Base-by-base conservation (phyloP, 2,888 invertebrate species). In the Aphelenchoides bicaudatus region DNA sequence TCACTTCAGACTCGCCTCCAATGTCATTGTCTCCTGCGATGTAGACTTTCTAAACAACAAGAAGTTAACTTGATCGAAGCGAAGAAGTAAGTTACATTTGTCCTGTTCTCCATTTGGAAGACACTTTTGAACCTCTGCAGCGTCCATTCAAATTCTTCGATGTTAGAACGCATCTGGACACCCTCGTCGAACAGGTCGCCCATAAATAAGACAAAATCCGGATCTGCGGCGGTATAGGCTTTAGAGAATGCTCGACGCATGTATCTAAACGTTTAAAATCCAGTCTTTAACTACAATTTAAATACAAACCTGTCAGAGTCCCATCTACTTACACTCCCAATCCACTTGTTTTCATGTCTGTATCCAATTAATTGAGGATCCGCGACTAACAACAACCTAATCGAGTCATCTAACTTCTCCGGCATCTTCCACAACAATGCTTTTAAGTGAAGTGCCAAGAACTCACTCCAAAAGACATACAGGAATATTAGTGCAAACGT, bases 171-270 rank as follows among this genome's bases (percentile, higher is more conserved):
- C 58, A 64, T 57, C 10, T 67, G 59, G 2, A 75, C 89, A 0
- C 93, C 94, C 82, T 96, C 96, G 78, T 96, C 93, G 83, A 91
- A 87, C 50, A 94, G 83, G 81, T 96, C 96, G 1, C 96, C 96
- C 56, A 96, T 83, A 81, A 90, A 94, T 43, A 90, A 85, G 49
- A 94, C 84, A 13, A 90, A 84, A 81, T 93, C 86, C 6, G 94
- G 93, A 67, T 87, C 82, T 43, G 87, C 85, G 79, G 87, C 85
- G 37, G 84, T 81, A 34, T 86, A 79, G 2, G 88, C 91, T 66
- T 85, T 83, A 13, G 83, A 81, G 80, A 90, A 94, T 37, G 91
- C 89, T 74, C 87, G 86, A 31, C 83, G 82, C 55, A 93, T 81
- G 80, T 88, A 93, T 75, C 91, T 89, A 81, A 53, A 84, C 80